Base-by-base conservation (phyloP, 2,888 invertebrate species). In the Andrena camellia region DNA sequence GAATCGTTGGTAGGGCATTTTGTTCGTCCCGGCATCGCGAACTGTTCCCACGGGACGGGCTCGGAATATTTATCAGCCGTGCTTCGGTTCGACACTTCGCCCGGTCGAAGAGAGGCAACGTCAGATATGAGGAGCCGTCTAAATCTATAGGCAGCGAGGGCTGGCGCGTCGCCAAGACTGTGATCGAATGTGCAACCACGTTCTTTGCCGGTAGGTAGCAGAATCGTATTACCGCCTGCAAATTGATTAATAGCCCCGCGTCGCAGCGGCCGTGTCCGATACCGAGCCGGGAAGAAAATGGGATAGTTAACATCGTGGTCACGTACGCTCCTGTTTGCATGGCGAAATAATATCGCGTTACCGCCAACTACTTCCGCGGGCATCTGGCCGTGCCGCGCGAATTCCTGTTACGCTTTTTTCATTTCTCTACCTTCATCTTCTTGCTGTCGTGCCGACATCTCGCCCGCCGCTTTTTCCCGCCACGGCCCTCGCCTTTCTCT, bases 281-380 rank as follows among this genome's bases (percentile, higher is more conserved):
- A 74, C 63, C 71, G 26, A 23, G 68, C 33, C 42, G 20, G 10
- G 72, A 73, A 72, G 83, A 85, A 85, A 83, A 87, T 83, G 71
- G 81, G 64, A 26, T 72, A 66, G 73, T 88, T 88, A 83, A 88
- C 78, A 82, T 74, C 75, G 26, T 64, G 69, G 77, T 85, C 84
- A 88, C 88, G 83, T 86, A 76, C 78, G 73, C 54, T 78, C 35
- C 78, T 69, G 79, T 77, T 80, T 83, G 81, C 82, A 83, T 86
- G 79, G 75, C 54, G 76, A 87, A 86, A 85, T 86, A 85, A 86
- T 78, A 80, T 78, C 70, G 62, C 70, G 72, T 74, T 64, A 50
- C 52, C 60, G 8, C 17, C 50, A 54, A 68, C 68, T 50, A 59
- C 57, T 71, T 50, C 64, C 52, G 50, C 7, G n/a, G n/a, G 42